These are phyloP conservation scores for Xiphophorus birchmanni DNA, from an alignment of 2,797 vertebrate genomes.

Conservation along the genomic window DNA sequence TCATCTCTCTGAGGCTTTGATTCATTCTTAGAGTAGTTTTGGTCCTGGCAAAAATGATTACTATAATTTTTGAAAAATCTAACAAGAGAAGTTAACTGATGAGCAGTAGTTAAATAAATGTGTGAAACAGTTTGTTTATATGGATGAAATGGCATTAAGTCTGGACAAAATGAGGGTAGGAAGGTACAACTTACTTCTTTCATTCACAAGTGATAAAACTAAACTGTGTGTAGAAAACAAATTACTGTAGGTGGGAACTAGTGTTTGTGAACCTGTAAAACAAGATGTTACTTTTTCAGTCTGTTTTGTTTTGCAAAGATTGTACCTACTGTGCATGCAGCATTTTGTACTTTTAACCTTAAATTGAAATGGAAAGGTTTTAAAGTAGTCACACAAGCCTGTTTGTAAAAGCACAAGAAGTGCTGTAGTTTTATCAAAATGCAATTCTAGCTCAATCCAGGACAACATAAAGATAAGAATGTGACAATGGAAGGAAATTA, in stretches of 20 bases:
- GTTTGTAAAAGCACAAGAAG: neutral
- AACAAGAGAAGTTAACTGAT: neutral
- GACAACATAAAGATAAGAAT: neutral
- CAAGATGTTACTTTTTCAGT: neutral
- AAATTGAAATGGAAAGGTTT: conserved; percentile 2
- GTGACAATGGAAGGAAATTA: conserved; percentile 15
- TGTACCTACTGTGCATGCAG: neutral
- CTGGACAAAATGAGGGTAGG: neutral
- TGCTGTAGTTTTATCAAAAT: neutral
- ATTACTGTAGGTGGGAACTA: neutral
- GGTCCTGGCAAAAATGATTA: neutral
- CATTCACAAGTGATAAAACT: neutral
- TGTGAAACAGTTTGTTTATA: neutral
- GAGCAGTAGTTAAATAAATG: neutral
- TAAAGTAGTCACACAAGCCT: neutral
- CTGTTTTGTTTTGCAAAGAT: neutral
- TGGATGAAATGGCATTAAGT: neutral
- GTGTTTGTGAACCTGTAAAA: neutral
- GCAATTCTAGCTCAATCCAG: conserved; percentile 1
- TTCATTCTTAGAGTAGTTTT: neutral
- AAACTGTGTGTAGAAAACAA: neutral
- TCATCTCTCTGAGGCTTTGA: neutral
- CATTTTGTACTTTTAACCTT: neutral
- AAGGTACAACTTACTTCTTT: neutral
- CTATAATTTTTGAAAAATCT: neutral